Evolutionary conservation across 2,797 vertebrate genomes (phyloP), one percentile per base, ranked within the genome.

Genomic region (Buphagus erythrorhynchus): DNA sequence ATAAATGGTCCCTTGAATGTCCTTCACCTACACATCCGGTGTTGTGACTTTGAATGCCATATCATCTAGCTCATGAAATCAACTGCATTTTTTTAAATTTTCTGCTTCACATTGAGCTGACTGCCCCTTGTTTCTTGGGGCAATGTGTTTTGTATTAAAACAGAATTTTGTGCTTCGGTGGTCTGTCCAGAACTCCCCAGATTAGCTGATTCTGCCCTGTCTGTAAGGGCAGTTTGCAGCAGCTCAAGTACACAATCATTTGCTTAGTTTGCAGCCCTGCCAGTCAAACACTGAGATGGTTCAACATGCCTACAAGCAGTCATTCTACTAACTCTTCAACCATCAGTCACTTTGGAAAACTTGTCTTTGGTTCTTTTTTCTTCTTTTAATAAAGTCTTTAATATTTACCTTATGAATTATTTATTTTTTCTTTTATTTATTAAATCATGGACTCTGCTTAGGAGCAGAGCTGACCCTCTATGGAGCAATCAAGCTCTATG

Each of bases 251-350:
- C 28, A 5, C 1, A 2, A 52, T 76, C 17, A 76, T 78, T 88
- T 94, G 36, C 28, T 76, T 81, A 49, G 77, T 95, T 94, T 94
- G 51, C 67, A 93, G 55, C 40, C 62, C 74, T 90, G 91, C 85
- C 72, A 75, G 24, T 96, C 93, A 79, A 51, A 94, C 31, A 15
- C 54, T 46, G 55, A 20, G 54, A 31, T 31, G n/a, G 40, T 57
- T 87, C 87, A 75, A n/a, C 9, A 1, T 68, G 43, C 78, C 86
- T 54, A 13, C 61, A n/a, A 86, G 51, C 54, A 59, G 19, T 48
- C 10, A 1, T 49, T 22, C 48, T 66, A 1, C 51, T 16, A n/a
- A 54, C 13, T 74, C 18, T 3, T 59, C 57, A 85, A 35, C 21
- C 25, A 25, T 51, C 14, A 17, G 10, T n/a, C 43, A 36, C 3